Evolutionary conservation across 92 coral and sea anemone species (phyloP), one percentile per base, ranked within the genome.

Genomic region (Zoanthus solanderi): DNA sequence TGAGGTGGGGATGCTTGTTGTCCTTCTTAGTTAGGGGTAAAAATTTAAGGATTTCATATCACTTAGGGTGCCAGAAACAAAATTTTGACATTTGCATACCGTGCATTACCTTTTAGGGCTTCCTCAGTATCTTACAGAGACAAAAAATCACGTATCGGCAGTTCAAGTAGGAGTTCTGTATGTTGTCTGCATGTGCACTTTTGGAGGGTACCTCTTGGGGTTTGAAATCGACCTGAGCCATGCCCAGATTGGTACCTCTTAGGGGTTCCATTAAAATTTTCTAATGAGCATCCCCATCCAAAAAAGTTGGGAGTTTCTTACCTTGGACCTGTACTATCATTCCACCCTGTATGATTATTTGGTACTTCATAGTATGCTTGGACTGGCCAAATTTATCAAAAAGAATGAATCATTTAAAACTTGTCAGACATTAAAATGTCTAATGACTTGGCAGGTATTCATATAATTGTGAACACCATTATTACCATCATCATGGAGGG

Each of bases 331-430:
- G 18, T n/a, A 69, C 74, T 69, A 28, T 69, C 23, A 69, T 69
- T 69, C 46, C 74, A 69, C 74, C 74, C 74, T 69, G 46, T 69
- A 30, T 69, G 74, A 69, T 69, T 69, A 28, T 69, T 69, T 69
- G 74, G 74, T 69, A 69, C 74, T 69, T 69, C 74, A 18, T 69
- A 69, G 74, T 69, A 69, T 69, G 74, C 74, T 69, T 69, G 74
- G 74, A 69, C 74, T 69, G 74, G 17, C 74, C 74, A 69, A 66
- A 69, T 69, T 69, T 69, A 44, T 69, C 42, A 69, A 69, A 69
- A 69, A 69, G 74, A 69, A 69, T 69, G 74, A 69, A 69, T 69
- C 45, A 69, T 69, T 29, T 69, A 69, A 1, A 44, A 69, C 28
- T 69, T 69, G 74, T 69, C 74, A 69, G 74, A 69, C 74, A 69